Percentiles rank a stretch among this genome's conserved stretches.
Conservation (phyloP, 2,113 vertebrate species). For the Ibidorhyncha struthersii region DNA sequence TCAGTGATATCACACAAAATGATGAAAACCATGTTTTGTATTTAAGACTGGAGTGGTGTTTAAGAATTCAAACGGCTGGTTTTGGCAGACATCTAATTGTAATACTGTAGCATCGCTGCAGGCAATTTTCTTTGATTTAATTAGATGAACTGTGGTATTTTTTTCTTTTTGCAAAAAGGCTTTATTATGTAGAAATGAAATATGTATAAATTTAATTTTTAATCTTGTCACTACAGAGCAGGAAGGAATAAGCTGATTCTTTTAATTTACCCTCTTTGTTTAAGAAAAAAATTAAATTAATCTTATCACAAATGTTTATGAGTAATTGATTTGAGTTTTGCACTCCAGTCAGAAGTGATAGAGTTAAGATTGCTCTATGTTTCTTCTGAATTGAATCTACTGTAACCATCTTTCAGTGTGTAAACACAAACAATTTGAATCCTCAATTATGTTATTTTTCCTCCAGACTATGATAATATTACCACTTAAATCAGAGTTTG, state of each 20-base stretch:
- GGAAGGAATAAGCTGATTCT: conserved; percentile 79
- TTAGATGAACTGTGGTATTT: conserved; percentile 84
- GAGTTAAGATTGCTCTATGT: conserved; percentile 38
- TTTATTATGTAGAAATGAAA: conserved; percentile 87
- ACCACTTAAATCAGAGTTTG: not conserved
- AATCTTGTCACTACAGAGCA: conserved; percentile 84
- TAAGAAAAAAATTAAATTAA: conserved; percentile 80
- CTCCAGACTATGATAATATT: not conserved
- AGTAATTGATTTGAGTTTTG: conserved; percentile 78
- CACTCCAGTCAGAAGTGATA: conserved; percentile 60
- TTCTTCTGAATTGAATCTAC: not conserved
- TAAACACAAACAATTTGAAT: not conserved
- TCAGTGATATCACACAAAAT: conserved; percentile 51
- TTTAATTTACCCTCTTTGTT: conserved; percentile 83
- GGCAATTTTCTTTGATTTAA: conserved; percentile 87
- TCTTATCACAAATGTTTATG: conserved; percentile 80
- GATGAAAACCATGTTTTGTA: conserved; percentile 62
- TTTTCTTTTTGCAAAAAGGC: conserved; percentile 80
- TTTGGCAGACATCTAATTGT: conserved; percentile 83
- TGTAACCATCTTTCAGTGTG: not conserved
- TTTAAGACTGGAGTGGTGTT: conserved; percentile 65
- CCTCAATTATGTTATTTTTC: not conserved
- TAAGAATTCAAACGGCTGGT: conserved; percentile 71
- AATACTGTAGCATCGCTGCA: conserved; percentile 78
- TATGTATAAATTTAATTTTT: conserved; percentile 89